Conservation (phyloP, 1,140 invertebrate species). For the Papilio glaucus region DNA sequence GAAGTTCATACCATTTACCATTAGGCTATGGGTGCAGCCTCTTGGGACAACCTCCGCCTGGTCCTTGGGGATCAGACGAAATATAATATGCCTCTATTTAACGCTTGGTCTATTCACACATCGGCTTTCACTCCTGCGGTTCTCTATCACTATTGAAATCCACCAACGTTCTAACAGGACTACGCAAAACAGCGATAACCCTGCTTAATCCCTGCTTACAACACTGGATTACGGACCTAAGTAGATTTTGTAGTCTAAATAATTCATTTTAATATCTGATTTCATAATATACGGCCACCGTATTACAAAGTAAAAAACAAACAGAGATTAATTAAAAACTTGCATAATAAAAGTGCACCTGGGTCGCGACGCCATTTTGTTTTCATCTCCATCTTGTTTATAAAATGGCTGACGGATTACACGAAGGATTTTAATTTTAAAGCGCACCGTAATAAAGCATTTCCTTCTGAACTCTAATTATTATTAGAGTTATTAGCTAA, state of each 20-base stretch:
- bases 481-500: constrained; percentile 68
- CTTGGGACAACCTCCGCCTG: no score
- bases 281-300: background rate
- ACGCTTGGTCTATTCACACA: no score
- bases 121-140: no score
- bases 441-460: constrained; percentile 65
- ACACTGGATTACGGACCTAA: no score
- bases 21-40: no score
- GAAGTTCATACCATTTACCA: no score
- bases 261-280: background rate
- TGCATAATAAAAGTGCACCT: constrained; percentile 54
- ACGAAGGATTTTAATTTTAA: constrained; percentile 61
- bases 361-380: constrained; percentile 56
- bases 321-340: constrained; percentile 44
- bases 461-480: constrained; percentile 65
- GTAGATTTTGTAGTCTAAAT: background rate
- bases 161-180: no score
- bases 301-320: constrained; percentile 25
- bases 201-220: no score
- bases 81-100: no score
- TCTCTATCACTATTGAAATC: no score
- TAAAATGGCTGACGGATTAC: constrained; percentile 69
- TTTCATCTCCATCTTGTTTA: constrained; percentile 49
- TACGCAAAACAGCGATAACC: no score
- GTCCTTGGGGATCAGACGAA: no score